These are phyloP conservation scores for Sycophila sp. DNA, from an alignment of 1,140 invertebrate species.

Conservation along the genomic window DNA sequence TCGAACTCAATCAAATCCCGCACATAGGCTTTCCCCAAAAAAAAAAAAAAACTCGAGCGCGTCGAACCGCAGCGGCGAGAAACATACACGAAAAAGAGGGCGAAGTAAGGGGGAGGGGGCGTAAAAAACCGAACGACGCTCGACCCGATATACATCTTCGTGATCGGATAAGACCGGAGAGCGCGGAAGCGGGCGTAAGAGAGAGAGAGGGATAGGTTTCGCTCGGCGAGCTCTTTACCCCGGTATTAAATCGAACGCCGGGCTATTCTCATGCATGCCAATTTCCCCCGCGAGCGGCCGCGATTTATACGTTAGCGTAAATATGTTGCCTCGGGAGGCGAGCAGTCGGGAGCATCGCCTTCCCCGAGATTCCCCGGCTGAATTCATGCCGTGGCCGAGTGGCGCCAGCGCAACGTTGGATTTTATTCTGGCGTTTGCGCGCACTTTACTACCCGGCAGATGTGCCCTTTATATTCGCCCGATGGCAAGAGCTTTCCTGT, in stretches of 20 bases:
- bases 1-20: neutral
- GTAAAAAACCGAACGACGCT: constrained; percentile 33
- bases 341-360: no score
- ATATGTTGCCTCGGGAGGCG: no score
- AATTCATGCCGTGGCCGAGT: no score
- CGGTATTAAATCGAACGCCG: constrained; percentile 64
- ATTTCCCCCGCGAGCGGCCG: constrained; percentile 47
- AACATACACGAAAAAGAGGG: neutral
- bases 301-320: constrained; percentile 60
- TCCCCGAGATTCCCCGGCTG: no score
- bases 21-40: neutral
- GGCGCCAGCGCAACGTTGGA: no score
- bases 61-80: neutral
- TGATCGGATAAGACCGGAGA: constrained; percentile 57
- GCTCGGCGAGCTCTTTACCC: constrained; percentile 49
- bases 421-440: no score
- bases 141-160: constrained; percentile 60
- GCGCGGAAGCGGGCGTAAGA: constrained; percentile 40
- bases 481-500: no score
- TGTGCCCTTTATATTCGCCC: no score
- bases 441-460: no score
- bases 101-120: neutral
- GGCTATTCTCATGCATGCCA: constrained; percentile 63
- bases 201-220: constrained; percentile 64
- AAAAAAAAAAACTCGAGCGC: neutral